Evolutionary conservation across 2,888 invertebrate species (phyloP).

Genomic region (Drosophila phalerata): DNA sequence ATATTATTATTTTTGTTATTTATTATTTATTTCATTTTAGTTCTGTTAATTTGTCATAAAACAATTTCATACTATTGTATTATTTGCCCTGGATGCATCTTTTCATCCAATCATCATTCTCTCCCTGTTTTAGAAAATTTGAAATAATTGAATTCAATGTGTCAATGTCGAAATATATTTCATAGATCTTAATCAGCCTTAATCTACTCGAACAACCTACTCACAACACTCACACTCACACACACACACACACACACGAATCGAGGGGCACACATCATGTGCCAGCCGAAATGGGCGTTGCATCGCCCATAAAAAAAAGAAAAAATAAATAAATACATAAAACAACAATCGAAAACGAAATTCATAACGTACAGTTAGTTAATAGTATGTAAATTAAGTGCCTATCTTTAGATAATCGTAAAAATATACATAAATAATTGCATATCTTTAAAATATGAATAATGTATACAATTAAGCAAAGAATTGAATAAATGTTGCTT

Average conservation of each 20-base stretch:
- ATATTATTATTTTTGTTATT: constrained; percentile 76
- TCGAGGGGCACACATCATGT: constrained; percentile 54
- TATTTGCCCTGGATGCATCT: constrained; percentile 47
- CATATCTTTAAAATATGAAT: constrained; percentile 61
- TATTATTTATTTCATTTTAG: constrained; percentile 78
- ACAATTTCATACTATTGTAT: constrained; percentile 47
- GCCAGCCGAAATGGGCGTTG: constrained; percentile 60
- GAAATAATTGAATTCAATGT: constrained; percentile 78
- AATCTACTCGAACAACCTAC: constrained; percentile 53
- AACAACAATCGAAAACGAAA: constrained; percentile 58
- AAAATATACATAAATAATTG: constrained; percentile 59
- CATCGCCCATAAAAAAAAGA: constrained; percentile 19
- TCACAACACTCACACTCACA: constrained; percentile 35
- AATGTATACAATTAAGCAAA: constrained; percentile 71
- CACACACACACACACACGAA: constrained; percentile 36
- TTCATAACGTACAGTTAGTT: constrained; percentile 77
- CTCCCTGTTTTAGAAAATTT: constrained; percentile 46
- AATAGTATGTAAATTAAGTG: constrained; percentile 77
- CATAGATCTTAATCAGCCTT: constrained; percentile 62
- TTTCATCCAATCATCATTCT: constrained; percentile 35
- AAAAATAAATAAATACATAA: neutral
- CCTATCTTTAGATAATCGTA: constrained; percentile 68
- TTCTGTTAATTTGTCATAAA: constrained; percentile 76
- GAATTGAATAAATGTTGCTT: constrained; percentile 79
- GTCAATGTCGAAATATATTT: constrained; percentile 79